Conservation (phyloP, 2,797 vertebrate genomes). For the Phoeniculus purpureus region DNA sequence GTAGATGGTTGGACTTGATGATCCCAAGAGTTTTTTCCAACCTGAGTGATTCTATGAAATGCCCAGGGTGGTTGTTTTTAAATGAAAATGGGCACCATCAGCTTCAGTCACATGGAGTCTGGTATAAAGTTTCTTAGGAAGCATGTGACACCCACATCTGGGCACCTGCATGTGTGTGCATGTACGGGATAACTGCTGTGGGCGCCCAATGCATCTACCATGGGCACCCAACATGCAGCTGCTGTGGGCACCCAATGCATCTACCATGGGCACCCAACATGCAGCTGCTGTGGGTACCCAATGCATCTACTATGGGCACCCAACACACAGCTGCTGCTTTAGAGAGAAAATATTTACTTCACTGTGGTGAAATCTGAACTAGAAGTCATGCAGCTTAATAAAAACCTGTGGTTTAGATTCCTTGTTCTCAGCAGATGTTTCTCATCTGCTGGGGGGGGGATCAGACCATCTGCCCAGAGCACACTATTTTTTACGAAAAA, state of each 20-base stretch:
- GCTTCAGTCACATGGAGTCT: neutral
- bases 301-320: neutral
- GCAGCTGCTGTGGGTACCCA: neutral
- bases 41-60: too few relatives aligned
- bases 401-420: neutral
- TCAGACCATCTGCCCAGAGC: neutral
- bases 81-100: neutral
- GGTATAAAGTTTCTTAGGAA: neutral
- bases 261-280: too few relatives aligned
- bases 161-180: neutral
- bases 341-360: slow-evolving; percentile 1
- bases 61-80: neutral
- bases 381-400: neutral
- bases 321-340: neutral
- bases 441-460: slow-evolving; percentile 9
- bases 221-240: too few relatives aligned
- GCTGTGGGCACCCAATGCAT: too few relatives aligned
- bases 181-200: too few relatives aligned
- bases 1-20: too few relatives aligned
- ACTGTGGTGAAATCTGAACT: slow-evolving; percentile 20
- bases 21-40: too few relatives aligned
- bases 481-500: neutral
- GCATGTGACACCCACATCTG: accelerated
- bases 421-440: neutral
- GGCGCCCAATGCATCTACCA: neutral